Conservation (phyloP, 2,113 vertebrate genomes). For the Gracilinanus agilis region DNA sequence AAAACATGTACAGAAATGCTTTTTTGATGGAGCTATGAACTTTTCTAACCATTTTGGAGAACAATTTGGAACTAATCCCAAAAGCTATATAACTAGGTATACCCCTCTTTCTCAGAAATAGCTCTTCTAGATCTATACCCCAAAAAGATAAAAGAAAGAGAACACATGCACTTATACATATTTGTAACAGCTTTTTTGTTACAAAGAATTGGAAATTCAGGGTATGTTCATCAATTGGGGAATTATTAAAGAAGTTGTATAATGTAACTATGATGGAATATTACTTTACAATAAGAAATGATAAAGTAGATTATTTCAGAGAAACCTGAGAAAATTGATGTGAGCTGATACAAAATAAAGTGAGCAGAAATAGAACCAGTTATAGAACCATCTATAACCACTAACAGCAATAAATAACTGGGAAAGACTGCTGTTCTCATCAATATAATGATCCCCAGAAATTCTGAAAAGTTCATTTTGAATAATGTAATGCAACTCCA, state of each 20-base stretch:
- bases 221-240: accelerated
- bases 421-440: neutral
- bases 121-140: neutral
- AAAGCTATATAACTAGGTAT: neutral
- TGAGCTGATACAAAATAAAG: neutral
- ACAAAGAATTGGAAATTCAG: neutral
- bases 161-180: neutral
- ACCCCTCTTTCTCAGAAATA: neutral
- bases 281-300: neutral
- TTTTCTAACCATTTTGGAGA: neutral
- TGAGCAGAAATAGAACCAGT: neutral
- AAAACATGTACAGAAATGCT: neutral
- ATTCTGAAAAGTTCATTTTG: neutral
- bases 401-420: neutral
- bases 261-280: neutral
- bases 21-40: neutral
- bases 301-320: neutral
- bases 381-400: neutral
- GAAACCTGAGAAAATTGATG: neutral
- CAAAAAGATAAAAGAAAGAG: neutral
- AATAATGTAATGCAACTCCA: neutral
- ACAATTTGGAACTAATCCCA: neutral
- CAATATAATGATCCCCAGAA: neutral
- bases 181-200: neutral
- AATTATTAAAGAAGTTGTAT: neutral